Percentiles rank a stretch among this genome's conserved stretches.
Evolutionary conservation across 2,888 invertebrate species (phyloP).

Genomic region (Hirtodrosophila confusa): DNA sequence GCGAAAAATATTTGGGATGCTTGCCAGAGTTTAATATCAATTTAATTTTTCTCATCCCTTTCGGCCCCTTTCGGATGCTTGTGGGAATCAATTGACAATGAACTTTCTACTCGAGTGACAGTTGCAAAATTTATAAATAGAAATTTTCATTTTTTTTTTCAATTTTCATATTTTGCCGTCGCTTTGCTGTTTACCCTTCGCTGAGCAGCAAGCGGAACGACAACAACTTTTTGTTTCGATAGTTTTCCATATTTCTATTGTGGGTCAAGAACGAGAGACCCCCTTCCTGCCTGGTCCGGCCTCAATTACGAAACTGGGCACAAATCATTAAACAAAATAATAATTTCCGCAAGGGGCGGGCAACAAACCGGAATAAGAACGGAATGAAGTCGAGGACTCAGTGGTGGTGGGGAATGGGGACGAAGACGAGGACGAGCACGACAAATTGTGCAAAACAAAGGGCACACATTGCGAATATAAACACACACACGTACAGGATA

Average conservation of each 20-base stretch:
- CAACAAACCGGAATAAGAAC: conserved; percentile 51
- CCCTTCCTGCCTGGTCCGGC: conserved; percentile 32
- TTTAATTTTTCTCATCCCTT: conserved; percentile 21
- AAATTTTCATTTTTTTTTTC: conserved; percentile 28
- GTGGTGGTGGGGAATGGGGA: conserved; percentile 7
- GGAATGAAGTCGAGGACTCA: conserved; percentile 41
- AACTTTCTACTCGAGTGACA: conserved; percentile 56
- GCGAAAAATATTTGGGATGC: conserved; percentile 27
- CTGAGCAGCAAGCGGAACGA: conserved; percentile 30
- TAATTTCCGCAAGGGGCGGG: conserved; percentile 73
- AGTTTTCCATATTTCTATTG: conserved; percentile 64
- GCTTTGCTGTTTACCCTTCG: conserved; percentile 45
- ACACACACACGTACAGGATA: conserved; percentile 9
- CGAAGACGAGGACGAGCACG: conserved; percentile 27
- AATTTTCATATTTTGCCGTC: conserved; percentile 17
- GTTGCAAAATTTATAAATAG: conserved; percentile 50
- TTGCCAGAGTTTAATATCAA: conserved; percentile 23
- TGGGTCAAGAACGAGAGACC: conserved; percentile 60
- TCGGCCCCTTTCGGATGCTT: conserved; percentile 17
- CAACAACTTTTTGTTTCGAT: conserved; percentile 49
- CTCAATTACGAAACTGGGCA: conserved; percentile 76
- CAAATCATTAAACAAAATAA: conserved; percentile 81
- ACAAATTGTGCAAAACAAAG: conserved; percentile 62
- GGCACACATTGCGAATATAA: conserved; percentile 35
- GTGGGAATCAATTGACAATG: conserved; percentile 67